Conservation (phyloP, 2,888 invertebrate genomes). For the Vesta saturnalis region DNA sequence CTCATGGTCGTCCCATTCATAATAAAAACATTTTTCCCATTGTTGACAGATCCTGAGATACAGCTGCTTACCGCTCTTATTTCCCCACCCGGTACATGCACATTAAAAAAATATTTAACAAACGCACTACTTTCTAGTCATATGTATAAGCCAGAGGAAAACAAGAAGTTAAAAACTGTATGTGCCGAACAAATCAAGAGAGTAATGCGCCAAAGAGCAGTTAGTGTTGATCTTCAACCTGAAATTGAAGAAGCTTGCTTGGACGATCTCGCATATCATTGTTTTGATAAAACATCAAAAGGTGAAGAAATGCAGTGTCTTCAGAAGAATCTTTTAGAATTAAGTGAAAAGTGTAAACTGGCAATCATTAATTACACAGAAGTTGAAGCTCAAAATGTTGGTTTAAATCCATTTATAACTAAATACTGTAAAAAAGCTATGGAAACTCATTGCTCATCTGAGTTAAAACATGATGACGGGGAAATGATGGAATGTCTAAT, state of each 20-base stretch:
- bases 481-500: conserved; percentile 96
- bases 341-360: conserved; percentile 74
- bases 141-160: conserved; percentile 65
- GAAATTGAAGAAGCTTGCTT: conserved; percentile 93
- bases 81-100: background rate
- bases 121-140: conserved; percentile 70
- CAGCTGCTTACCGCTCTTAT: no score
- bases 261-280: conserved; percentile 83
- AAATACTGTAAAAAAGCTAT: conserved; percentile 84
- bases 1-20: no score
- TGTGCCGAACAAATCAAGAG: conserved; percentile 85
- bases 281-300: conserved; percentile 85
- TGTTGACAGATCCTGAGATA: no score
- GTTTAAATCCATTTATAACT: conserved; percentile 88
- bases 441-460: conserved; percentile 77
- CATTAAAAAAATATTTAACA: no score
- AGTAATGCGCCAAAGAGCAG: conserved; percentile 92
- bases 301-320: conserved; percentile 94
- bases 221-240: conserved; percentile 92
- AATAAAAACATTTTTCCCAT: no score
- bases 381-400: conserved; percentile 87
- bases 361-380: conserved; percentile 88
- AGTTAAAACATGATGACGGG: conserved; percentile 80
- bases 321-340: conserved; percentile 82
- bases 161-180: conserved; percentile 66